Evolutionary conservation across 2,113 vertebrate genomes (phyloP).

Genomic region (Centropus unirufus): DNA sequence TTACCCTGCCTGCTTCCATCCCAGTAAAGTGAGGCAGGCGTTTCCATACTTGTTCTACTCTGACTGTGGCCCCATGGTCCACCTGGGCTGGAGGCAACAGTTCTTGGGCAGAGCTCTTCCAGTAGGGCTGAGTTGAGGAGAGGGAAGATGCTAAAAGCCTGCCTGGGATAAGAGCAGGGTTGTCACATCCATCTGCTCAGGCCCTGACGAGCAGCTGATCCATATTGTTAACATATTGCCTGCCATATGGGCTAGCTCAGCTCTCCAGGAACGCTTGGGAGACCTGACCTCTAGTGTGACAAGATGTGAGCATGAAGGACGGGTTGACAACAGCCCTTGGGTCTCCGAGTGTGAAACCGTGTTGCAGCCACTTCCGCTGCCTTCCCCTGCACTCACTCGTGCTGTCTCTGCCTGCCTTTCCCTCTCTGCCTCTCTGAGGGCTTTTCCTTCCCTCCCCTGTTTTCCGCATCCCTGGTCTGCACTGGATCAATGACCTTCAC

Average conservation of each 20-base stretch:
- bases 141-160: conserved; percentile 80
- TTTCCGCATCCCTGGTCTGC: conserved; percentile 68
- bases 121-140: neutral
- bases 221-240: conserved; percentile 75
- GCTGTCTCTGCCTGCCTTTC: neutral
- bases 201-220: conserved; percentile 72
- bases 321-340: conserved; percentile 68
- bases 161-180: conserved; percentile 74
- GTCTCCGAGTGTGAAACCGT: conserved; percentile 67
- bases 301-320: conserved; percentile 75
- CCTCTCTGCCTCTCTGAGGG: conserved; percentile 19
- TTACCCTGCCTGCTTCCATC: neutral
- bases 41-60: neutral
- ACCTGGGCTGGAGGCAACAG: neutral
- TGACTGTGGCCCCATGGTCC: neutral
- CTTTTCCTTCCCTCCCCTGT: conserved; percentile 45
- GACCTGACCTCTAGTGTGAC: conserved; percentile 76
- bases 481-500: conserved; percentile 79
- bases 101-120: neutral
- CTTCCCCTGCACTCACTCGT: neutral
- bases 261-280: conserved; percentile 76
- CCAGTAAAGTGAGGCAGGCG: neutral
- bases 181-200: conserved; percentile 73
- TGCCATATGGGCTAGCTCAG: conserved; percentile 78
- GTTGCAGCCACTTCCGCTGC: conserved; percentile 60